A percentile compares a stretch with the other conserved stretches of the same genome.
Evolutionary conservation across 1,140 invertebrate genomes (phyloP).

Genomic region (Drosophila funebris): DNA sequence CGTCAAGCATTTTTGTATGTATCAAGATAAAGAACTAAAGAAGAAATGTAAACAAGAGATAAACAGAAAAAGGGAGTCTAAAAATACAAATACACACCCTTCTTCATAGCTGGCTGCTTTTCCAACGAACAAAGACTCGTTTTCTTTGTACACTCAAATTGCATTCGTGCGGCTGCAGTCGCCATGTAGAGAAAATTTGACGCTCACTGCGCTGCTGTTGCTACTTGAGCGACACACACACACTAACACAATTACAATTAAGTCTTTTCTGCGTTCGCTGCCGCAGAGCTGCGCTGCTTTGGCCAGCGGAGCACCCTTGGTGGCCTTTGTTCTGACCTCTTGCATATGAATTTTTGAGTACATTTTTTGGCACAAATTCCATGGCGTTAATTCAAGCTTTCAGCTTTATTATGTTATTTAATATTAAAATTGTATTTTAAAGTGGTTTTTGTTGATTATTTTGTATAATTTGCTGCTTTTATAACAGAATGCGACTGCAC

Average conservation of each 20-base stretch:
- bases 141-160: slow-evolving; percentile 72
- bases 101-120: slow-evolving; percentile 32
- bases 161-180: slow-evolving; percentile 47
- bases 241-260: slow-evolving; percentile 43
- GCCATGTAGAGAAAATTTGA: slow-evolving; percentile 68
- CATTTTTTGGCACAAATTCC: background rate
- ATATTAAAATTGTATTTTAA: background rate
- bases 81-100: slow-evolving; percentile 69
- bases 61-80: slow-evolving; percentile 40
- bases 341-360: slow-evolving; percentile 28
- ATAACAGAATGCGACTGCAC: slow-evolving; percentile 16
- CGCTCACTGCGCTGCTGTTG: slow-evolving; percentile 56
- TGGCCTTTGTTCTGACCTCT: slow-evolving; percentile 41
- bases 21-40: slow-evolving; percentile 21
- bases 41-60: slow-evolving; percentile 28
- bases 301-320: slow-evolving; percentile 62
- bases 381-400: slow-evolving; percentile 9
- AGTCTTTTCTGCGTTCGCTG: slow-evolving; percentile 47
- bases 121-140: slow-evolving; percentile 73
- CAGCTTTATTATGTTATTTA: background rate
- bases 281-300: slow-evolving; percentile 41
- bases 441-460: background rate
- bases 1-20: slow-evolving; percentile 21
- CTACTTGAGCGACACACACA: slow-evolving; percentile 5
- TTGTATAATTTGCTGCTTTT: background rate